Percentiles rank a stretch among this genome's conserved stretches.
Evolutionary conservation across 2,797 vertebrate species (phyloP).

Genomic region (Cryptoblepharus egeriae): DNA sequence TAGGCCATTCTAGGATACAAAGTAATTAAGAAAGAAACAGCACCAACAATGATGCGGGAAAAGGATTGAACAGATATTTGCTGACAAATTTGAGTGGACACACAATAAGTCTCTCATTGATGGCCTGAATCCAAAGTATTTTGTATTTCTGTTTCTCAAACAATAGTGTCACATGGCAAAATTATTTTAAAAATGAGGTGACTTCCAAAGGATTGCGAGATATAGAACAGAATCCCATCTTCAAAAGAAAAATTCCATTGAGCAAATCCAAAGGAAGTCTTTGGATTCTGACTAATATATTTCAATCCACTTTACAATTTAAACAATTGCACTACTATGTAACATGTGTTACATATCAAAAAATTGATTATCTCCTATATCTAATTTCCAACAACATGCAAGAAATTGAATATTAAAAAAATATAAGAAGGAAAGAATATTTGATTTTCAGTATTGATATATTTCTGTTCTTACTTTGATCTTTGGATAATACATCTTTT

Average conservation of each 20-base stretch:
- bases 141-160: neutral
- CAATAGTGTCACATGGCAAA: neutral
- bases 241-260: conserved; percentile 1
- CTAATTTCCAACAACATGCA: conserved; percentile 11
- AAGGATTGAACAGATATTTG: too few species aligned
- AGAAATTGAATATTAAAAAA: conserved; percentile 6
- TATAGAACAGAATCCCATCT: neutral
- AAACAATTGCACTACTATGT: conserved; percentile 27
- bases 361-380: neutral
- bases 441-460: neutral
- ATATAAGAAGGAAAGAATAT: neutral
- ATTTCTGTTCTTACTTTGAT: neutral
- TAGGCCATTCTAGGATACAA: neutral
- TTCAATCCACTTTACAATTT: conserved; percentile 4
- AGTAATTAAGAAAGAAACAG: too few species aligned
- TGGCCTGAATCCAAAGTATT: neutral
- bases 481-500: neutral
- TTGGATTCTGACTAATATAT: conserved; percentile 21
- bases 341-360: conserved; percentile 16
- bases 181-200: neutral
- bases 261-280: conserved; percentile 20
- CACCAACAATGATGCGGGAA: too few species aligned
- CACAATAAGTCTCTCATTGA: neutral
- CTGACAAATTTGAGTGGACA: neutral
- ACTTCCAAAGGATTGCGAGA: conserved; percentile 9